A percentile compares a stretch with the other conserved stretches of the same genome.
Evolutionary conservation across 2,888 invertebrate species (phyloP).

Genomic region (Flexamia atlantica): DNA sequence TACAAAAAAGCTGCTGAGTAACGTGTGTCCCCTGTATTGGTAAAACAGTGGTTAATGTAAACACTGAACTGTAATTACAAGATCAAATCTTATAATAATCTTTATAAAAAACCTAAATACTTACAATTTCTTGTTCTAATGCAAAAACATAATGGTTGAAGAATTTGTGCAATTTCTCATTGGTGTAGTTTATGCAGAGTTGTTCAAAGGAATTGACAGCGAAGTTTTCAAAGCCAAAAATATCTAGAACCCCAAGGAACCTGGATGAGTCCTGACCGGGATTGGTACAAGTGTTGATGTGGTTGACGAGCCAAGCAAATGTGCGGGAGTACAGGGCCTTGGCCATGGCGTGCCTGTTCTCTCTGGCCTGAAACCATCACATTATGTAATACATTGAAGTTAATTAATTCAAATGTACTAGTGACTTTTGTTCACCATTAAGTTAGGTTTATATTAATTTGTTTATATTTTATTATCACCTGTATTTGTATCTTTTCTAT

Average conservation of each 20-base stretch:
- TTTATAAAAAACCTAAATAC: too few species aligned
- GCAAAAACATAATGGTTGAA: conserved; percentile 98
- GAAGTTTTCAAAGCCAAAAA: conserved; percentile 97
- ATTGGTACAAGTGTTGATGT: conserved; percentile 94
- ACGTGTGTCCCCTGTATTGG: too few species aligned
- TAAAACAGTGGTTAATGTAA: too few species aligned
- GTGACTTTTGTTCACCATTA: too few species aligned
- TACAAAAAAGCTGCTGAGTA: too few species aligned
- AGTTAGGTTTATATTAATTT: too few species aligned
- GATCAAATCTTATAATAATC: too few species aligned
- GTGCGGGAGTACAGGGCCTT: conserved; percentile 93
- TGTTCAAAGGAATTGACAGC: conserved; percentile 94
- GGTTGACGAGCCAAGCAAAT: conserved; percentile 95
- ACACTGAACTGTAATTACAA: too few species aligned
- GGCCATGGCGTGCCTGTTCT: conserved; percentile 96
- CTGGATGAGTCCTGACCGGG: conserved; percentile 88
- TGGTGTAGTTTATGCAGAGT: conserved; percentile 95
- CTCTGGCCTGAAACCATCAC: conserved; percentile 82
- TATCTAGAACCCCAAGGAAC: conserved; percentile 93
- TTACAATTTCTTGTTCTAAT: conserved; percentile 94
- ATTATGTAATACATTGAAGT: too few species aligned
- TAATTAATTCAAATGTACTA: too few species aligned
- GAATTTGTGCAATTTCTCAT: conserved; percentile 96
- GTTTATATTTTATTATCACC: too few species aligned
- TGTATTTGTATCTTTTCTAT: too few species aligned